phyloP scores from a whole-genome alignment of 92 coral and sea anemone genomes.

The Porites rus region DNA sequence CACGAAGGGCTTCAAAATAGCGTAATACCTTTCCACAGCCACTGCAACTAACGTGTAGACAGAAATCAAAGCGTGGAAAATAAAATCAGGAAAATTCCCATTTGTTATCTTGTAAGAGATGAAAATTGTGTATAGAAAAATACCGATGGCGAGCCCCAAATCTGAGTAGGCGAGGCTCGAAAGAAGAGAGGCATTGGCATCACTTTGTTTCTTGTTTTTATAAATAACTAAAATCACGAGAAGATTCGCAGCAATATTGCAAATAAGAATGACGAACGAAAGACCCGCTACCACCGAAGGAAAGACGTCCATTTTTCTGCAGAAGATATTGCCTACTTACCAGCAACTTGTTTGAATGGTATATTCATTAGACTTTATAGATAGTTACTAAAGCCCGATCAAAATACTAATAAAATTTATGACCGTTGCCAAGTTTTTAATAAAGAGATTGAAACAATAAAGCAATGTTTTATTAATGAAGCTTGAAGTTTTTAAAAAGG shows the following conservation, averaged over 20 bases:
- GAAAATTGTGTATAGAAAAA: neutral
- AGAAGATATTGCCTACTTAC: too few relatives aligned
- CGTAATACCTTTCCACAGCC: conserved; percentile 11
- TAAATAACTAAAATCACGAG: conserved; percentile 3
- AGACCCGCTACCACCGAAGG: neutral
- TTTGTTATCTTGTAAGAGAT: too few relatives aligned
- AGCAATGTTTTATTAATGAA: too few relatives aligned
- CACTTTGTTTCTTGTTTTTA: conserved; percentile 2
- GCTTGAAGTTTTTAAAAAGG: too few relatives aligned
- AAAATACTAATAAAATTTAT: too few relatives aligned
- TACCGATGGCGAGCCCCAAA: neutral
- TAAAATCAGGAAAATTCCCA: neutral
- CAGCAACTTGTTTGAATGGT: too few relatives aligned
- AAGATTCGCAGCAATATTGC: conserved; percentile 6
- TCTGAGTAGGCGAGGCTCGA: conserved; percentile 8
- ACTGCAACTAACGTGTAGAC: neutral
- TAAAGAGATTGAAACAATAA: too few relatives aligned
- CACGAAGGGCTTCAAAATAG: conserved; percentile 5
- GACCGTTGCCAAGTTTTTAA: too few relatives aligned
- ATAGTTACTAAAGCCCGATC: too few relatives aligned
- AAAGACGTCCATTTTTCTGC: conserved; percentile 1
- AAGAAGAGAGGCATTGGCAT: neutral
- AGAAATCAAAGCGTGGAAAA: neutral
- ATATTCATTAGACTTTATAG: too few relatives aligned
- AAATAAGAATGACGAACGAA: conserved; percentile 11